These are phyloP conservation scores for Ephydatia muelleri DNA, from an alignment of 37 sponge, comb jelly and placozoan species.

Conservation along the genomic window DNA sequence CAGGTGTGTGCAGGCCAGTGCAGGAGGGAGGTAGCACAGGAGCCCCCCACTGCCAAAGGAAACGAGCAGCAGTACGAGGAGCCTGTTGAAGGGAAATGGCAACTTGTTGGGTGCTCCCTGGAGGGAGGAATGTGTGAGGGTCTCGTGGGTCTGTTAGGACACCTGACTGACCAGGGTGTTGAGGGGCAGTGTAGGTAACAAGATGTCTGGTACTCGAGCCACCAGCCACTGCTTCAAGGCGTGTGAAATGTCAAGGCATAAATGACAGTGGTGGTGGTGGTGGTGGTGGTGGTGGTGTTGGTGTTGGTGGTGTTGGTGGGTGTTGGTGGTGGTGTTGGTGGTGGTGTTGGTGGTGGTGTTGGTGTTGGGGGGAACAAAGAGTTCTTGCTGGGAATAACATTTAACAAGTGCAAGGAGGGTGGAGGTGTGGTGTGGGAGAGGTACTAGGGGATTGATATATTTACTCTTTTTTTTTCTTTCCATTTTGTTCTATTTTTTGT, in stretches of 20 bases:
- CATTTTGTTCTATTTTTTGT: no score
- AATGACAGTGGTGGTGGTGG: not conserved
- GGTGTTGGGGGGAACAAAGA: not conserved
- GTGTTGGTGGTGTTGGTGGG: not conserved
- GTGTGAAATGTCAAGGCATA: slow-evolving; percentile 7
- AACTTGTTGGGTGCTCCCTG: not conserved
- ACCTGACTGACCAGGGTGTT: not conserved
- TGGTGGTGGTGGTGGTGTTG: not conserved
- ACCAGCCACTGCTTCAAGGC: slow-evolving; percentile 59
- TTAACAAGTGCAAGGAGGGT: no score
- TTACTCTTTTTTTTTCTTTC: no score
- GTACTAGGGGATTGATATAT: no score
- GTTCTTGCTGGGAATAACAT: no score
- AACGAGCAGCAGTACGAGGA: slow-evolving; percentile 17
- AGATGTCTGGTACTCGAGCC: slow-evolving; percentile 30
- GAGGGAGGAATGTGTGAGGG: not conserved
- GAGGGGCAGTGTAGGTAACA: not conserved
- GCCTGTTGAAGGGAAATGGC: slow-evolving; percentile 40
- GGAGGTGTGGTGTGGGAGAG: no score
- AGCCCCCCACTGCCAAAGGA: slow-evolving; percentile 28
- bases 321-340: not conserved
- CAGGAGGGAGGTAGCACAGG: slow-evolving; percentile 10
- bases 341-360: not conserved
- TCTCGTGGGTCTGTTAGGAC: not conserved
- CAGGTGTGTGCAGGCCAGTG: not conserved